These are phyloP conservation scores for Planiliza haematocheilus DNA, from an alignment of 2,113 vertebrate genomes.

Conservation along the genomic window DNA sequence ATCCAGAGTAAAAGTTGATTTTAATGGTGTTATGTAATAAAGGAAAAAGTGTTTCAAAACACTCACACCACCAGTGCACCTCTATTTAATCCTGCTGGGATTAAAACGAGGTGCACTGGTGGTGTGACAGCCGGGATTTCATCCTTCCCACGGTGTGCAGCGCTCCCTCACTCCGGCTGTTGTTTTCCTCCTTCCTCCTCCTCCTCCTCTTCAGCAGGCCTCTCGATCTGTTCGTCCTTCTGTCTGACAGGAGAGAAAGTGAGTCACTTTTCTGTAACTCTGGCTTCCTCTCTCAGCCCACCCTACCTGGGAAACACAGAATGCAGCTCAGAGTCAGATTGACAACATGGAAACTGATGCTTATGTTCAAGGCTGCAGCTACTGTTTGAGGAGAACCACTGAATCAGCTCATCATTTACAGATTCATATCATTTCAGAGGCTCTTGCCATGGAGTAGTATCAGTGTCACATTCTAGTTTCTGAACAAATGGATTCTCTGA, in stretches of 20 bases:
- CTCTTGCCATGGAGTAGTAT: not conserved
- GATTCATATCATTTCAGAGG: not conserved
- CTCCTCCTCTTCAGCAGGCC: constrained; percentile 21
- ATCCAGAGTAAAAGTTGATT: no score
- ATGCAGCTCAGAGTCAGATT: not conserved
- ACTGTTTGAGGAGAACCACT: no score
- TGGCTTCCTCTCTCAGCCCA: not conserved
- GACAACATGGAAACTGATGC: not conserved
- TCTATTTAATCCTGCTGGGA: not conserved
- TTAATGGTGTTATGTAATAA: no score
- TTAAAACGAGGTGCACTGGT: no score
- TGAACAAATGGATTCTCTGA: no score
- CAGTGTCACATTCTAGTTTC: no score
- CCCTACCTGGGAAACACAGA: not conserved
- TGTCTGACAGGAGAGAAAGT: constrained; percentile 31
- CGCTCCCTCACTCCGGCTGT: constrained; percentile 33
- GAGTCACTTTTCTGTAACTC: constrained; percentile 27
- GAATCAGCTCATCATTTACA: not conserved
- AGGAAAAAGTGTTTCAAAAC: not conserved
- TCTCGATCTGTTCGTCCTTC: constrained; percentile 29
- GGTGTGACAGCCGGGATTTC: not conserved
- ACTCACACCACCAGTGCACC: not conserved
- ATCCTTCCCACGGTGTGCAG: constrained; percentile 10
- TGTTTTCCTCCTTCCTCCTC: constrained; percentile 16
- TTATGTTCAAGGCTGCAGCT: not conserved